Conservation (phyloP, 2,888 invertebrate genomes). For the Holacanthella duospinosa region DNA sequence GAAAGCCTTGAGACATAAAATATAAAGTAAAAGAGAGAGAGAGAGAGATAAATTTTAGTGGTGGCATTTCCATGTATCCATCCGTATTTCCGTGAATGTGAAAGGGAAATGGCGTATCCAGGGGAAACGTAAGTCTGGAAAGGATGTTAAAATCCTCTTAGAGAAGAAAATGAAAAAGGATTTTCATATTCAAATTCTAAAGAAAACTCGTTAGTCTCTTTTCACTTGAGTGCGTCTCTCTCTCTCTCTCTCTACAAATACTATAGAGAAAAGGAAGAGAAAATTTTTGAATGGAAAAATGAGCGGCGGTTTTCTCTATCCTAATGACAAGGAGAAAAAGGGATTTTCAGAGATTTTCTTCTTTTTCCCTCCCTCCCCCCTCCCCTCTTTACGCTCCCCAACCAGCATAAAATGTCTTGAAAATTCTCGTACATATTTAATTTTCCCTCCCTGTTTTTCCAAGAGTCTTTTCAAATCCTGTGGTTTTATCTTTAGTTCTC, state of each 20-base stretch:
- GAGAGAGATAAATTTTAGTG: too few species aligned
- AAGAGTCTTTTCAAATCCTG: conserved; percentile 6
- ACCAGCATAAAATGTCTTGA: background rate
- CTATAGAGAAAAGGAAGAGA: conserved; percentile 8
- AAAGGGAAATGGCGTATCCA: too few species aligned
- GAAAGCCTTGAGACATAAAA: too few species aligned
- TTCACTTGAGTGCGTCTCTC: background rate
- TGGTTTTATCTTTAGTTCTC: background rate
- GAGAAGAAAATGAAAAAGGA: conserved; percentile 4
- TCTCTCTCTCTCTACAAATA: too few species aligned
- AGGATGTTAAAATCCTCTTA: background rate
- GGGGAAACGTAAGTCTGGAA: background rate
- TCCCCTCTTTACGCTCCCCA: background rate
- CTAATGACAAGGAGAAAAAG: conserved; percentile 7
- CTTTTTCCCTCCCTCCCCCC: background rate
- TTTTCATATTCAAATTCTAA: conserved; percentile 13
- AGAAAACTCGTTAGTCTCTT: conserved; percentile 13
- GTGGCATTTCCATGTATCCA: too few species aligned
- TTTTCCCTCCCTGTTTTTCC: conserved; percentile 1
- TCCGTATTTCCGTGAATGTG: too few species aligned
- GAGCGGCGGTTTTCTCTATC: too few species aligned
- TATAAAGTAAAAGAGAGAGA: too few species aligned
- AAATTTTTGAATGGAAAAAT: conserved; percentile 1
- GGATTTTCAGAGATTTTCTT: background rate
- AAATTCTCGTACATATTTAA: conserved; percentile 1